Evolutionary conservation across 2,888 invertebrate species (phyloP), one percentile per base, ranked within the genome.

Genomic region (Xanthia togata): DNA sequence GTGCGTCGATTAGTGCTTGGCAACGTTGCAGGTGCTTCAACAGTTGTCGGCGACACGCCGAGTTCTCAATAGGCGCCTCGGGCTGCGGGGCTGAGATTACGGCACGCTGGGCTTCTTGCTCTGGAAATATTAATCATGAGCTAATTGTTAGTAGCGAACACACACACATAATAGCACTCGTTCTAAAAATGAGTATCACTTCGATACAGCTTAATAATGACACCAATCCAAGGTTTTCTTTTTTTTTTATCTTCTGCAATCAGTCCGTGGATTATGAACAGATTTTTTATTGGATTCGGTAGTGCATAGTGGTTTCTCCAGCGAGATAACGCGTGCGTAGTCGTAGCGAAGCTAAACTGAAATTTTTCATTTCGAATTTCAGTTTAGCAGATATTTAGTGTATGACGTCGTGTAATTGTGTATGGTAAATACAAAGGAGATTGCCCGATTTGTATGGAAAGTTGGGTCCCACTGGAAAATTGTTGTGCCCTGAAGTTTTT

Each of bases 1-100:
- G 93, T 1, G 97, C 97, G 92, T 98, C 97, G 53, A 98, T 97
- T 76, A 98, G 96, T 79, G 97, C 97, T 92, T 98, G 98, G 90
- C 98, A 98, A 84, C 98, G 97, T 88, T 97, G 97, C 73, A 99
- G 97, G 91, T 98, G 98, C 44, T 98, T 97, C 84, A 98, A 95
- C 70, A 99, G 96, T 74, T 98, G 97, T 89, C 98, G 97, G 85
- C 98, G 97, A 88, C 99, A 99, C 92, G 98, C 98, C 65, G 97
- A 96, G 65, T 98, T 97, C 94, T 98, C 98, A 76, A 98, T 98
- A 4, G 98, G 97, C 20, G 98, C 98, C 93, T 98, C 98, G 0
- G 98, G 98, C 93, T 98, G 97, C 20, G 98, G 98, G 83, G 97
- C 97, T 68, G 76, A 8, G 57, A 88, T 80, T 4, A 82, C 8